These are phyloP conservation scores for Athalia circularis DNA, from an alignment of 2,888 invertebrate species.

Conservation along the genomic window DNA sequence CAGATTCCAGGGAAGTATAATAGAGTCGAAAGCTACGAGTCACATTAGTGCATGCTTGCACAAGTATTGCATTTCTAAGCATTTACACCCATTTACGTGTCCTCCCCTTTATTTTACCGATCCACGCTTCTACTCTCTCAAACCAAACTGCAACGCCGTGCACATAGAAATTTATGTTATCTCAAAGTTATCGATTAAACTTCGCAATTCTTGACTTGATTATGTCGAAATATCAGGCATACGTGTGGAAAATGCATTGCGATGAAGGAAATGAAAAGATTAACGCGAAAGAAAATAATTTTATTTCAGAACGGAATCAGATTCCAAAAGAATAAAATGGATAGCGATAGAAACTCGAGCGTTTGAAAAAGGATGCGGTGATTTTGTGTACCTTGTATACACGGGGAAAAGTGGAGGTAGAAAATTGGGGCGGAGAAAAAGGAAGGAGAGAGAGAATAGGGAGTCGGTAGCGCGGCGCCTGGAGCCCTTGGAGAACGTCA, in stretches of 20 bases:
- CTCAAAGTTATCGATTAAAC: too few species aligned
- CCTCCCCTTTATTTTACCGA: neutral
- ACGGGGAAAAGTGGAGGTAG: conserved; percentile 35
- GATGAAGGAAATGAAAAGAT: too few species aligned
- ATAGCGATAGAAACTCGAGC: neutral
- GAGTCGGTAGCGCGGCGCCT: conserved; percentile 1
- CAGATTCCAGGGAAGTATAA: conserved; percentile 23
- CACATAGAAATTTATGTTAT: neutral
- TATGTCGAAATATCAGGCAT: too few species aligned
- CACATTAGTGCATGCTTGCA: conserved; percentile 68
- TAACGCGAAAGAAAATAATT: too few species aligned
- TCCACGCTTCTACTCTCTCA: neutral
- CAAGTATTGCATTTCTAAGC: conserved; percentile 44
- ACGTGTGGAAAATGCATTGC: too few species aligned
- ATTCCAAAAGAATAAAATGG: neutral
- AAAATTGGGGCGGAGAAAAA: conserved; percentile 46
- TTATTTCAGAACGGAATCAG: too few species aligned
- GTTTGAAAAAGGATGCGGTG: conserved; percentile 6
- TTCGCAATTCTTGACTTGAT: too few species aligned
- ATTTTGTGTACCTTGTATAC: conserved; percentile 27
- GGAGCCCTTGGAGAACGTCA: conserved; percentile 25
- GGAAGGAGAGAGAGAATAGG: conserved; percentile 40
- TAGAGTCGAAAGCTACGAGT: conserved; percentile 63
- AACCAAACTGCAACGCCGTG: neutral
- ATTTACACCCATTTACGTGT: neutral